Conservation (phyloP, 2,888 invertebrate species). For the Branchellion lobata region DNA sequence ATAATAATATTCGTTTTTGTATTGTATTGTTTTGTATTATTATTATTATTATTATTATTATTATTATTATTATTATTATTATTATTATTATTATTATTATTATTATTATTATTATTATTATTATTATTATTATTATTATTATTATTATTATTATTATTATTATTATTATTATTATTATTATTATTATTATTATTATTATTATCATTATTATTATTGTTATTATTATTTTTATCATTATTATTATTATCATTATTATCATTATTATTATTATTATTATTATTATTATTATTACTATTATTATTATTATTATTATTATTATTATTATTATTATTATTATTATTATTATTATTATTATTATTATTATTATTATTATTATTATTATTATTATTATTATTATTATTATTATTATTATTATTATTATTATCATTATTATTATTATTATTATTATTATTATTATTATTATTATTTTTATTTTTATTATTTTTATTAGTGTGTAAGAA, state of each 20-base stretch:
- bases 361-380: background rate
- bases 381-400: background rate
- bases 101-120: background rate
- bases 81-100: background rate
- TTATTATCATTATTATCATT: background rate
- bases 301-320: background rate
- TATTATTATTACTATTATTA: background rate
- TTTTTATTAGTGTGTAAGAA: no score
- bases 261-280: background rate
- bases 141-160: background rate
- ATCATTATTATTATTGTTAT: background rate
- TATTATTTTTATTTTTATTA: constrained; percentile 1
- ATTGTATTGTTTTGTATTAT: background rate
- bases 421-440: background rate
- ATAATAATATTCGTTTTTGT: background rate
- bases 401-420: background rate
- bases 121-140: background rate
- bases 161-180: background rate
- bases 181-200: background rate
- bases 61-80: background rate
- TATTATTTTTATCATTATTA: background rate
- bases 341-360: background rate
- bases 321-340: background rate
- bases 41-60: constrained; percentile 12
- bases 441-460: background rate